Base-by-base conservation (phyloP, 2,888 invertebrate genomes). In the Ectropis crepuscularia region DNA sequence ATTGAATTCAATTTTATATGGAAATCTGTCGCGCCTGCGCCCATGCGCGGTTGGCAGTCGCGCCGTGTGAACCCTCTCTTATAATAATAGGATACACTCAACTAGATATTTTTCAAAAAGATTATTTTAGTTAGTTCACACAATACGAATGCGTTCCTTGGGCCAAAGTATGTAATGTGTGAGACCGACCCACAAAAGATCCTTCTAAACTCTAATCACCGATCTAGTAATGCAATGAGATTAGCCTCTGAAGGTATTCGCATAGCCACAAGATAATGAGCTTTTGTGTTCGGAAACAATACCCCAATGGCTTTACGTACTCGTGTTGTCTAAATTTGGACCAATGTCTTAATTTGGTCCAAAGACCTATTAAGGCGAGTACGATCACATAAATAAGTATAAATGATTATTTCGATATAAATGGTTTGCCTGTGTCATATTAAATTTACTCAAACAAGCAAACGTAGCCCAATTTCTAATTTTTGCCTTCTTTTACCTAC, bases 211-310 rank as follows among this genome's bases (percentile, higher is more conserved):
- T 67, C 57, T 67, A 66, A 69, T 72, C 63, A 45, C 63, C 59
- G 41, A 68, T 65, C 67, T 63, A 55, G 74, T 78, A 77, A 75
- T 73, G 73, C 77, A 81, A 84, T 83, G 76, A 83, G 83, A 80
- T 87, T 84, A 85, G 77, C 79, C 80, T 84, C 67, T 63, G 66
- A 69, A 71, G 75, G 79, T 78, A 82, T 83, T 83, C 86, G 83
- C 86, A 85, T 83, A 86, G 78, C 80, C 79, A 82, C 39, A 81
- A 75, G 72, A 81, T 85, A 89, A 89, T 89, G 83, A 82, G 83
- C 87, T 87, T 89, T 90, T 89, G 89, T 90, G 80, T 75, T 79
- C 76, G 80, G 82, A 85, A 88, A 91, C 89, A 91, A 90, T 90
- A 86, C 87, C 76, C 78, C 85, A 86, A 87, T 87, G 82, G 84